Base-by-base conservation (phyloP, 2,888 invertebrate species). In the Baronia brevicornis region DNA sequence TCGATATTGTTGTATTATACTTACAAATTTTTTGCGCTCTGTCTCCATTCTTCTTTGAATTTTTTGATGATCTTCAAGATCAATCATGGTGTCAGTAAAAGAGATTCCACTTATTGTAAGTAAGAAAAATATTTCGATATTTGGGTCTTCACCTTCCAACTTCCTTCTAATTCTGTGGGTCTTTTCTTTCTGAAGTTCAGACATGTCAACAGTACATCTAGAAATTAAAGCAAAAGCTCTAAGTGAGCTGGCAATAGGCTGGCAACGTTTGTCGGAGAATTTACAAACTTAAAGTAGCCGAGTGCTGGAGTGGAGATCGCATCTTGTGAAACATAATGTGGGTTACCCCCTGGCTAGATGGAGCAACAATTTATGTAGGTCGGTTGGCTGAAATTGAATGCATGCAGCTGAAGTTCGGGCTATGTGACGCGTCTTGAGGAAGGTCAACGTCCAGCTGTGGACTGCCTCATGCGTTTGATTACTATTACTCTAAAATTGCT, bases 81-180 rank as follows among this genome's bases (percentile, higher is more conserved):
- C 96, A 14, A 93, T 91, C 25, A 96, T 90, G 2, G 94, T 93
- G 63, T 95, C 95, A 3, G 90, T 88, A 1, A 93, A 90, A 1
- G 92, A 90, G 1, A 94, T 95, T 0, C 97, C 98, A 49, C 94
- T 96, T 41, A 98, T 94, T 4, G 98, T 97, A 8, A 98, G 82
- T 44, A 98, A 85, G 7, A 97, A 82, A 60, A 93, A 93, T 36
- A 97, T 85, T 48, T 91, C 88, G 1, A 55, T 40, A 22, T 51
- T 55, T 1, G 90, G 90, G 0, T 90, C 87, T 7, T 92, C 93
- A 39, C 95, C 94, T 55, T 96, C 95, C 31, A 98, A 85, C 6
- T 90, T 89, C 45, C 92, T 87, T 87, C 91, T 92, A 44, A 97
- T 85, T 44, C 91, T 88, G 63, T 97, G 95, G 0, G 98, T 98